phyloP scores from a whole-genome alignment of 2,113 vertebrate species.

The Microtus montanus region DNA sequence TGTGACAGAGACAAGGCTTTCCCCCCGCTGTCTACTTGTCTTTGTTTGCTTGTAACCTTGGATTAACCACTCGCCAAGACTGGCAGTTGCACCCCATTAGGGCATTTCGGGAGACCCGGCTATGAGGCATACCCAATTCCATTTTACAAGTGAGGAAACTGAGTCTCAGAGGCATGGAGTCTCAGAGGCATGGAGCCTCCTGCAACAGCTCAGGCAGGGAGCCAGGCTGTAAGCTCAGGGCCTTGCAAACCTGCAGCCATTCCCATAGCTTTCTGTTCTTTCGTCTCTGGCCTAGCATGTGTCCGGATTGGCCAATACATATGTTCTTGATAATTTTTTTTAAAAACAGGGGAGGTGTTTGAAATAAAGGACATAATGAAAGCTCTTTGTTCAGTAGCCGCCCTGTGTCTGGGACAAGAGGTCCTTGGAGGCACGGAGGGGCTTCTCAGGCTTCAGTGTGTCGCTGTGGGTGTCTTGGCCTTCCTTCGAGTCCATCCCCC shows the following conservation, averaged over 20 bases:
- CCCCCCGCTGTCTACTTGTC: neutral
- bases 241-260: accelerated
- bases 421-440: neutral
- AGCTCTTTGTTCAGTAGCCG: neutral
- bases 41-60: accelerated
- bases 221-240: accelerated
- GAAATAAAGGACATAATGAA: neutral
- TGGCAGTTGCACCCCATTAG: neutral
- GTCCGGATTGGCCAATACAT: neutral
- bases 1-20: neutral
- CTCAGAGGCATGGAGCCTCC: neutral
- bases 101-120: neutral
- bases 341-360: neutral
- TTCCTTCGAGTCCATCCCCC: neutral
- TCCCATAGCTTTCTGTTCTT: neutral
- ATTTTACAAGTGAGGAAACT: neutral
- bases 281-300: neutral
- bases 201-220: neutral
- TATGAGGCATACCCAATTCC: neutral
- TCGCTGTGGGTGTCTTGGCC: accelerated
- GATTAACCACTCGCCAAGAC: too few relatives aligned
- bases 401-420: neutral
- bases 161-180: neutral
- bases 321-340: neutral
- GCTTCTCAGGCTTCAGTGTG: neutral